A percentile compares a stretch with the other conserved stretches of the same genome.
These are phyloP conservation scores for Eciton burchellii DNA, from an alignment of 1,140 invertebrate species.

Conservation along the genomic window DNA sequence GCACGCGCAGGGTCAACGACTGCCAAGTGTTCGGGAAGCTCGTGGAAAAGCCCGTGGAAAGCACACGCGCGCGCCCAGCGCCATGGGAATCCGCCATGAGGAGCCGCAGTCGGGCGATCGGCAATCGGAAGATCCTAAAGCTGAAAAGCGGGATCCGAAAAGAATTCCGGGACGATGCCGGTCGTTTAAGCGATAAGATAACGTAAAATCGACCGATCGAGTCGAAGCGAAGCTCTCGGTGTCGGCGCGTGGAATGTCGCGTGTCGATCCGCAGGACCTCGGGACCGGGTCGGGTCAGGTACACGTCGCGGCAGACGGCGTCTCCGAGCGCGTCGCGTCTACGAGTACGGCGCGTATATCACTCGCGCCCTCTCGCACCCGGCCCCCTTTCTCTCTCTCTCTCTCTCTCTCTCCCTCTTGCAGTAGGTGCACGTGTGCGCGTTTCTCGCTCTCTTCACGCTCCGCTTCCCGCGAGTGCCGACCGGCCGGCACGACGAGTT, in stretches of 20 bases:
- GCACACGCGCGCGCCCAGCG: neutral
- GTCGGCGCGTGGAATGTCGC: conserved; percentile 37
- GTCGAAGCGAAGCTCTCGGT: conserved; percentile 15
- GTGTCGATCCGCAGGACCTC: conserved; percentile 39
- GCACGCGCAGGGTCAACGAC: conserved; percentile 3
- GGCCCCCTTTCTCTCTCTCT: conserved; percentile 23
- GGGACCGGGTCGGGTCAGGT: conserved; percentile 35
- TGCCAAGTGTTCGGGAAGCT: conserved; percentile 8
- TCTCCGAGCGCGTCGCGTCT: conserved; percentile 14
- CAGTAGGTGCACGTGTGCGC: conserved; percentile 59
- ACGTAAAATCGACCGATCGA: conserved; percentile 41
- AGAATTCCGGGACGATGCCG: neutral
- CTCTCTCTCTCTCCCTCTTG: conserved; percentile 36
- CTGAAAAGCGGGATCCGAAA: conserved; percentile 47
- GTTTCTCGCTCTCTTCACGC: conserved; percentile 77
- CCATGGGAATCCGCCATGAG: neutral
- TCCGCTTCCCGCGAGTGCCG: conserved; percentile 72
- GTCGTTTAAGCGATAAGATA: conserved; percentile 49
- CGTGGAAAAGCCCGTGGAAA: conserved; percentile 17
- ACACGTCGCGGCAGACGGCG: conserved; percentile 8
- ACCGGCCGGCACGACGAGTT: conserved; percentile 68
- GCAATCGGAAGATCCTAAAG: conserved; percentile 6
- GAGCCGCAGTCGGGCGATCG: neutral
- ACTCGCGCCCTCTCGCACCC: neutral
- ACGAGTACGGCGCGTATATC: conserved; percentile 16